phyloP scores from a whole-genome alignment of 53 echinoderm and acorn worm species.

The Antedon mediterranea region DNA sequence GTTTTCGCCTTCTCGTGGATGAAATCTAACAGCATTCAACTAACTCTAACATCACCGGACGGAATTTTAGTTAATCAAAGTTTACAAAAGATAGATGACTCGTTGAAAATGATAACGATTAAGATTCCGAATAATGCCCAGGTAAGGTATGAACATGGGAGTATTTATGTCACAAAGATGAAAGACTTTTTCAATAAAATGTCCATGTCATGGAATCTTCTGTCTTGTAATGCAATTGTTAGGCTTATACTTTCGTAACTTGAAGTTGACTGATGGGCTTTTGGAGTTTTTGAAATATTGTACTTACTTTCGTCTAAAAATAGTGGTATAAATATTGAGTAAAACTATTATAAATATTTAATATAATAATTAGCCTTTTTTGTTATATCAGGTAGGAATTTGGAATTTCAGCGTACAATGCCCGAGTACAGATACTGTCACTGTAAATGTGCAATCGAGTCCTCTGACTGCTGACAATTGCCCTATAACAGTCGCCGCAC shows the following conservation, averaged over 20 bases:
- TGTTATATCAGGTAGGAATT: constrained; percentile 3
- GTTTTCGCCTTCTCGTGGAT: constrained; percentile 26
- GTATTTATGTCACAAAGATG: no score
- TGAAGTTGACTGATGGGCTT: no score
- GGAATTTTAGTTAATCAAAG: constrained; percentile 7
- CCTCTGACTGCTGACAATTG: background rate
- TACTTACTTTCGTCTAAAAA: background rate
- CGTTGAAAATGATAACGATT: constrained; percentile 11
- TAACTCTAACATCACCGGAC: background rate
- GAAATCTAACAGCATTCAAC: background rate
- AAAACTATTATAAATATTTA: background rate
- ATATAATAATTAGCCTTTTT: background rate
- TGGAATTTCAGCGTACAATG: constrained; percentile 20
- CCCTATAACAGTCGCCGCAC: constrained; percentile 17
- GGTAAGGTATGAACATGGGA: constrained; percentile 12
- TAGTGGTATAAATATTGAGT: background rate
- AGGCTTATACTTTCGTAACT: no score
- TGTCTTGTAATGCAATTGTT: no score
- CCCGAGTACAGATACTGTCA: background rate
- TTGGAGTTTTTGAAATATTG: no score
- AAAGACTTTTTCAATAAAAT: no score
- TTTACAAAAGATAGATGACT: constrained; percentile 9
- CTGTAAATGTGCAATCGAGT: constrained; percentile 22
- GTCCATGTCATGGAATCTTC: no score
- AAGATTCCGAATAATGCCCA: constrained; percentile 8